phyloP scores from a whole-genome alignment of 2,888 invertebrate genomes.

The Philhelius pedissequus region DNA sequence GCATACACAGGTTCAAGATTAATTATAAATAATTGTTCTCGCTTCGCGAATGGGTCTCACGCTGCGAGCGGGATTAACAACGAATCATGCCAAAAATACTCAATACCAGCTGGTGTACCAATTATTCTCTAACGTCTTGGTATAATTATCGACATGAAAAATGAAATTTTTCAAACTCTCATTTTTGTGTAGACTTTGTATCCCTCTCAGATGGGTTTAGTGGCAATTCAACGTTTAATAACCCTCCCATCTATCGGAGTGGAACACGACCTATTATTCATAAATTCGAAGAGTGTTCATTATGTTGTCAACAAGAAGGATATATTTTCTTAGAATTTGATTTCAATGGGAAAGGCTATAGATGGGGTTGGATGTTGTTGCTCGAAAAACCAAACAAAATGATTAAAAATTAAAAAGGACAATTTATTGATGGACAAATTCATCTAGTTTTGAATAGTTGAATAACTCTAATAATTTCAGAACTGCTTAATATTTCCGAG shows the following conservation, averaged over 20 bases:
- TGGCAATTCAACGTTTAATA: constrained; percentile 18
- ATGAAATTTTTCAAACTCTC: constrained; percentile 38
- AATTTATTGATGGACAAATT: no score
- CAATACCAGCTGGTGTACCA: constrained; percentile 46
- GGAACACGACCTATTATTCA: constrained; percentile 57
- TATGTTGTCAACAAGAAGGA: constrained; percentile 61
- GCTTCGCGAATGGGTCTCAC: constrained; percentile 47
- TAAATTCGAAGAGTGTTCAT: constrained; percentile 55
- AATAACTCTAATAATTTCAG: no score
- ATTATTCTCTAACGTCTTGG: constrained; percentile 57
- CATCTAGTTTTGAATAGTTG: no score
- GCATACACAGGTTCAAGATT: constrained; percentile 23
- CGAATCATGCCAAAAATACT: constrained; percentile 28
- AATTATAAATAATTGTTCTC: constrained; percentile 64
- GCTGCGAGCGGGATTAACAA: constrained; percentile 43
- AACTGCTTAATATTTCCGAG: no score
- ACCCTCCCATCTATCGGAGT: constrained; percentile 1
- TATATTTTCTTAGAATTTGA: constrained; percentile 1
- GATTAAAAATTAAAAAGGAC: no score
- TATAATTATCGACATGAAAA: constrained; percentile 59
- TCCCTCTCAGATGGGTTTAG: background rate
- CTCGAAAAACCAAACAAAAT: background rate
- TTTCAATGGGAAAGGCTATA: background rate
- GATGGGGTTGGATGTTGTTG: background rate
- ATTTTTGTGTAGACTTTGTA: no score